These are phyloP conservation scores for Mareca strepera DNA, from an alignment of 2,797 vertebrate genomes.

Conservation along the genomic window DNA sequence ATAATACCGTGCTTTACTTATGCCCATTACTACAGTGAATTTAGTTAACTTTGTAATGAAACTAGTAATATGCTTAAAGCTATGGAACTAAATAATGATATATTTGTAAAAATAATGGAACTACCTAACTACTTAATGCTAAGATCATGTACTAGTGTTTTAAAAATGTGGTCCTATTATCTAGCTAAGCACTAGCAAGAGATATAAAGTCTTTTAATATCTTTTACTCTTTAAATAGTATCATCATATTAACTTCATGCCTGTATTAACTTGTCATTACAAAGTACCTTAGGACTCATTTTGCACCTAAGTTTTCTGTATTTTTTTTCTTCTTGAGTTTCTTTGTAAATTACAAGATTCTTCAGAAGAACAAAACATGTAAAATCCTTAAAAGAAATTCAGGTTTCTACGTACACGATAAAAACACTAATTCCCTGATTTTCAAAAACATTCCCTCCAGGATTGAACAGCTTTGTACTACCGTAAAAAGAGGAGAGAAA, in stretches of 20 bases:
- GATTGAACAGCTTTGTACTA: background rate
- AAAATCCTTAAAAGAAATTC: background rate
- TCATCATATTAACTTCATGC: background rate
- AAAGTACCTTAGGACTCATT: background rate
- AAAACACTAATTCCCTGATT: background rate
- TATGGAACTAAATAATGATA: background rate
- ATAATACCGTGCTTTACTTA: background rate
- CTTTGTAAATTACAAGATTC: background rate
- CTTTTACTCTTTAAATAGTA: background rate
- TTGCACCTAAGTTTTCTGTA: background rate
- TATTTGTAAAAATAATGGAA: slow-evolving; percentile 26
- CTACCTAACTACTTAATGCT: background rate
- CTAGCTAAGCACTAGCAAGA: background rate
- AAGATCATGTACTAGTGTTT: background rate
- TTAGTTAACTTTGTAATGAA: background rate
- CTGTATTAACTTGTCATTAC: background rate
- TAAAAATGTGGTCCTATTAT: background rate
- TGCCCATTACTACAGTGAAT: background rate
- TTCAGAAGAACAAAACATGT: background rate
- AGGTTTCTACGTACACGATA: background rate
- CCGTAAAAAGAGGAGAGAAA: background rate
- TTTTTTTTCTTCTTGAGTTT: background rate
- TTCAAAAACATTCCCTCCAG: background rate
- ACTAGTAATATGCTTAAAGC: background rate
- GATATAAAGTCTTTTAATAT: background rate